phyloP scores from a whole-genome alignment of 1,140 invertebrate genomes.

The Macrobrachium rosenbergii region DNA sequence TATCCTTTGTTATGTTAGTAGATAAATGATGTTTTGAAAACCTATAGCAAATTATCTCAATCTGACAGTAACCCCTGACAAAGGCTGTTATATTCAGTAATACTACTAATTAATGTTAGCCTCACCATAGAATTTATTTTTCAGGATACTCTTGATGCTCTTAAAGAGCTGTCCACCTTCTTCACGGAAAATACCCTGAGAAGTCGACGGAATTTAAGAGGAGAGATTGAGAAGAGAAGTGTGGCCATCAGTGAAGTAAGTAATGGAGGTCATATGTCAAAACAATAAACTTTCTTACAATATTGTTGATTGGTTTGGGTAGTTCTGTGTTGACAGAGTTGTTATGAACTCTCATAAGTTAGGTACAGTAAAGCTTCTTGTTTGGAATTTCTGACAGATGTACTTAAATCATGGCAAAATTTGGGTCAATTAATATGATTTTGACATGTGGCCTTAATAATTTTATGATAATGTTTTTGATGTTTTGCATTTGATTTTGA shows the following conservation, averaged over 20 bases:
- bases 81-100: neutral
- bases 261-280: slow-evolving; percentile 67
- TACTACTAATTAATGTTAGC: neutral
- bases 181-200: slow-evolving; percentile 90
- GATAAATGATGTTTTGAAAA: no score
- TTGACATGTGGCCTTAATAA: no score
- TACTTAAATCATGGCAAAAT: no score
- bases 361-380: no score
- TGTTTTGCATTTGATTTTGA: no score
- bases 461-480: no score
- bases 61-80: neutral
- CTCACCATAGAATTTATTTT: slow-evolving; percentile 3
- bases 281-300: neutral
- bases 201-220: slow-evolving; percentile 86
- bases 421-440: no score
- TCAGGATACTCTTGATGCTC: slow-evolving; percentile 77
- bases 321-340: no score
- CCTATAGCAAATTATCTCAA: neutral
- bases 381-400: no score
- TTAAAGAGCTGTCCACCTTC: slow-evolving; percentile 86
- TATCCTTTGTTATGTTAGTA: no score
- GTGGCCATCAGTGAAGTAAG: slow-evolving; percentile 75
- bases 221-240: slow-evolving; percentile 91
- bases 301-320: neutral
- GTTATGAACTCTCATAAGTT: no score